Evolutionary conservation across 2,113 vertebrate genomes (phyloP), one percentile per base, ranked within the genome.

Genomic region (Chinchilla lanigera): DNA sequence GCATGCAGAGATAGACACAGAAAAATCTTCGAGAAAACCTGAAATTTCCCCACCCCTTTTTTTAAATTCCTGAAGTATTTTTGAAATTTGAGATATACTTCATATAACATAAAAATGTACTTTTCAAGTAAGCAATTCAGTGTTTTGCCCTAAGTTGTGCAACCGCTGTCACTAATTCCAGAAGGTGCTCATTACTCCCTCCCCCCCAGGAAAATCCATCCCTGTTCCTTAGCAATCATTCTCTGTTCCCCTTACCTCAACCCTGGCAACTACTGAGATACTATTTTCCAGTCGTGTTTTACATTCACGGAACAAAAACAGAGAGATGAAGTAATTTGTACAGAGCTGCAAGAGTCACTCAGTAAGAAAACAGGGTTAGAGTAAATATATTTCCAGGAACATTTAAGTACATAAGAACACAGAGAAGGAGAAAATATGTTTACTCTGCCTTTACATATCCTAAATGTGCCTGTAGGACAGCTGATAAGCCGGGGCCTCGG

Each of bases 111-210:
- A 89, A 89, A 80, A 35, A 60, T n/a, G 63, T 56, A 41, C 58
- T 61, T 95, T 77, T 73, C n/a, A 87, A 93, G 71, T 85, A 14
- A 63, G 54, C 19, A 47, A 92, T 30, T 92, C 56, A 94, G 71
- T 73, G 47, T 78, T 88, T 90, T 85, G 14, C 47, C 22, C 85
- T 56, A 85, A 83, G 28, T 67, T 89, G 28, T 84, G 44, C 28
- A 63, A 86, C 22, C 56, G 41, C 0, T 35, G 41, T 77, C 77
- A 96, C 83, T 93, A 93, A 69, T 47, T 89, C n/a, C 60, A 96
- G 60, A 86, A 89, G 26, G 50, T 38, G 92, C 65, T 90, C 13
- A 80, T 65, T 30, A 67, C 38, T 28, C 28, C 54, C 28, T 3
- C 1, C 7, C 14, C 5, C 14, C n/a, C 58, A 47, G 41, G 30